Evolutionary conservation across 2,888 invertebrate species (phyloP), one percentile per base, ranked within the genome.

Genomic region (Watsonalla binaria): DNA sequence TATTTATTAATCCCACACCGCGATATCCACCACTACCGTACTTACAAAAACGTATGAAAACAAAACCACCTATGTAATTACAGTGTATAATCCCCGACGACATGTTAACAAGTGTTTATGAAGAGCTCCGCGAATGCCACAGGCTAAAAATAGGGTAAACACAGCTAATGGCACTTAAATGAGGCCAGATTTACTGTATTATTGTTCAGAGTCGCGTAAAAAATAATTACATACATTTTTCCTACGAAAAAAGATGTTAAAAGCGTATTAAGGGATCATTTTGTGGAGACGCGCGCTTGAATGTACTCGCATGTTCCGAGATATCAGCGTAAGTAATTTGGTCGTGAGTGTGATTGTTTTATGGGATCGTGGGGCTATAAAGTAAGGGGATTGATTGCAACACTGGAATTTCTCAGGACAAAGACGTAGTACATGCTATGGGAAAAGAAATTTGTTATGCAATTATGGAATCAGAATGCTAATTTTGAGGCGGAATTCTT

Each of bases 131-230:
- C 42, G 55, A 49, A 52, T 54, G 34, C 59, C 48, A 15, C 35
- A 53, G 53, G 51, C 54, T 53, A 62, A 63, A 63, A 72, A 72
- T 70, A 72, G 65, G 65, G 61, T 64, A 66, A 62, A 53, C 56
- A 54, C 53, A 52, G 59, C 61, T 79, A 81, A 81, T 80, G 77
- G 66, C 74, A 74, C 76, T 73, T 77, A 80, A 82, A 82, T 81
- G 76, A 80, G 74, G 51, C 58, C 64, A 68, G 68, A 76, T 80
- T 80, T 78, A 80, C 68, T 65, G 69, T 68, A 70, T 72, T 74
- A 71, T 71, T 72, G 68, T 76, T 59, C 58, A 60, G 54, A 55
- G 58, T 68, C 54, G 62, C 57, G 52, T 45, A 72, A 72, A 75
- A 75, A 68, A 68, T 65, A 66, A 67, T 67, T 68, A 70, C 63